Percentiles rank a stretch among this genome's conserved stretches.
Evolutionary conservation across 2,797 vertebrate species (phyloP).

Genomic region (Phrynocephalus forsythii): DNA sequence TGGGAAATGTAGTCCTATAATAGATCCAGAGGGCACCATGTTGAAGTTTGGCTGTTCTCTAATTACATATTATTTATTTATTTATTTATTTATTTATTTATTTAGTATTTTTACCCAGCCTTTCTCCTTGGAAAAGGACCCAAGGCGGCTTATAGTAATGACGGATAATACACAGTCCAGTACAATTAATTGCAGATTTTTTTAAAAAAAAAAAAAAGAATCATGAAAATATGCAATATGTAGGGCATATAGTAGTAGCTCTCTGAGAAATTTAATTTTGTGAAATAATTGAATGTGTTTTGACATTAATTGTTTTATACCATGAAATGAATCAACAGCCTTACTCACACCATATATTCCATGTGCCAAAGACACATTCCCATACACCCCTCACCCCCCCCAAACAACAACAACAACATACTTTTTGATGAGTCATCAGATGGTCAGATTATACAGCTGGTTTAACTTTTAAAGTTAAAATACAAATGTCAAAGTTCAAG

Average conservation of each 20-base stretch:
- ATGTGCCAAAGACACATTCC: not conserved
- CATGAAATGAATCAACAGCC: not conserved
- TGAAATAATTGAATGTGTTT: too few relatives aligned
- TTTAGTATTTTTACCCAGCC: too few relatives aligned
- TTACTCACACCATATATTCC: not conserved
- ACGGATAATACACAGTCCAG: too few relatives aligned
- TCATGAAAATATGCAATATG: not conserved
- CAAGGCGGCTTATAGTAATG: too few relatives aligned
- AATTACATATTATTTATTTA: not conserved
- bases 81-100: too few relatives aligned
- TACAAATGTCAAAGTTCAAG: constrained; percentile 29
- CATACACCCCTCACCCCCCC: not conserved
- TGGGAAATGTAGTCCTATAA: not conserved
- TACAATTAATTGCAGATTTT: too few relatives aligned
- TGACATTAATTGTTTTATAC: not conserved
- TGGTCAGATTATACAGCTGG: not conserved
- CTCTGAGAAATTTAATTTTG: too few relatives aligned
- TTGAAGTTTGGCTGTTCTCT: not conserved
- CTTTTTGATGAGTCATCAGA: not conserved
- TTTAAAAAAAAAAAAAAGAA: too few relatives aligned
- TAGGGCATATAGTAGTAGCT: not conserved
- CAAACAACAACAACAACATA: not conserved
- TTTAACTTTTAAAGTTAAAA: not conserved
- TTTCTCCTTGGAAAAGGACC: too few relatives aligned
- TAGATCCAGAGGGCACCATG: not conserved